These are phyloP conservation scores for Leucoraja erinaceus DNA, from an alignment of 2,113 vertebrate genomes.

Conservation along the genomic window DNA sequence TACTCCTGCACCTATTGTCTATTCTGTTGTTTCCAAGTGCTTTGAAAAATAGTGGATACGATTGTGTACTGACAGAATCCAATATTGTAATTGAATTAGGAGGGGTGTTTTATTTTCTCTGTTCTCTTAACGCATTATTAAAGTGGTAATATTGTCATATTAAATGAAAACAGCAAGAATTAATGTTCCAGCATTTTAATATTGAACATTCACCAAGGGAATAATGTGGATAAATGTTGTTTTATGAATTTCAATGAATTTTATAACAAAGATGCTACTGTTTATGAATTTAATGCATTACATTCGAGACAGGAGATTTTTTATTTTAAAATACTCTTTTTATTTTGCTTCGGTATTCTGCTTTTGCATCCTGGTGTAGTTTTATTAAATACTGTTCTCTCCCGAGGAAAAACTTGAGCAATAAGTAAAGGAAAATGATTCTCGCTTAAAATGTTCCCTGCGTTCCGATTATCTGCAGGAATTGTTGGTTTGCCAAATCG, in stretches of 20 bases:
- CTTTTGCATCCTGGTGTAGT: not conserved
- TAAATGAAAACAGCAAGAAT: not conserved
- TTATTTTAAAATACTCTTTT: not conserved
- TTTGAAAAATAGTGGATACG: not conserved
- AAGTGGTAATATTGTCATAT: constrained; percentile 12
- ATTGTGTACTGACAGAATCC: not conserved
- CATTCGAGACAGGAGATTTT: not conserved
- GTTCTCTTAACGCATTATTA: not conserved
- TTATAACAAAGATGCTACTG: not conserved
- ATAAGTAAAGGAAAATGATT: not conserved
- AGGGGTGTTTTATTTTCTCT: not conserved
- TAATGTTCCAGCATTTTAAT: not conserved
- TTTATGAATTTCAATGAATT: not conserved
- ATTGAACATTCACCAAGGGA: not conserved
- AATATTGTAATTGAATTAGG: not conserved
- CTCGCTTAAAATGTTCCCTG: not conserved
- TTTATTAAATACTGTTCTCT: not conserved
- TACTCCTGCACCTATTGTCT: too few species aligned
- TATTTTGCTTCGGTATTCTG: not conserved
- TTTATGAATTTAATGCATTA: not conserved
- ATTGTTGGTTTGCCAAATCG: too few species aligned
- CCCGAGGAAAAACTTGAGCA: not conserved
- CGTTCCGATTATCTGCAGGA: too few species aligned
- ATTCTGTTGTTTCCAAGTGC: not conserved
- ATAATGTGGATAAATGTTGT: not conserved